Conservation (phyloP, 1,140 invertebrate species). For the Asbolus verrucosus region DNA sequence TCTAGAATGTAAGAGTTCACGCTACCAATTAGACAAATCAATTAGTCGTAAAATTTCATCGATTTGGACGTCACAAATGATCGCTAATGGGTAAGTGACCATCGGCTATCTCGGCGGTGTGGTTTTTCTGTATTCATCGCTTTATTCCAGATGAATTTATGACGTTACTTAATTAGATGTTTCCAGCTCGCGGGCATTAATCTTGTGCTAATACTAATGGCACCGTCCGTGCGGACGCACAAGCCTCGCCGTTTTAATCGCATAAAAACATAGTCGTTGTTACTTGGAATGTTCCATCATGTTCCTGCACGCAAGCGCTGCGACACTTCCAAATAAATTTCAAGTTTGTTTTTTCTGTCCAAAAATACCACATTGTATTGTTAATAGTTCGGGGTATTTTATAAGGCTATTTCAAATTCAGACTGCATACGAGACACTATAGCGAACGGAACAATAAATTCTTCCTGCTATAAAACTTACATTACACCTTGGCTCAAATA, state of each 20-base stretch:
- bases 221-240: constrained; percentile 44
- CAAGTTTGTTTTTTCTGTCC: constrained; percentile 20
- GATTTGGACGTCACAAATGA: too few relatives aligned
- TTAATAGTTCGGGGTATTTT: constrained; percentile 40
- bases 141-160: constrained; percentile 54
- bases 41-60: too few relatives aligned
- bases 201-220: constrained; percentile 54
- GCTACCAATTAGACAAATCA: too few relatives aligned
- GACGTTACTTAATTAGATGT: constrained; percentile 55
- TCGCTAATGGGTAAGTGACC: neutral
- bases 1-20: too few relatives aligned
- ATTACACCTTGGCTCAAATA: constrained; percentile 41
- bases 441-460: constrained; percentile 42
- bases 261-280: constrained; percentile 45
- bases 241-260: constrained; percentile 45
- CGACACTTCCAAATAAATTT: constrained; percentile 9
- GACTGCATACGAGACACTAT: constrained; percentile 43
- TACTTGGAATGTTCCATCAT: constrained; percentile 42
- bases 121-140: constrained; percentile 48
- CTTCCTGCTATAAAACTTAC: constrained; percentile 42
- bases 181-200: constrained; percentile 52
- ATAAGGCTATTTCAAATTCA: constrained; percentile 43
- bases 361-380: constrained; percentile 42
- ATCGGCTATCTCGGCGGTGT: constrained; percentile 5
- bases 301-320: constrained; percentile 13